Evolutionary conservation across 2,797 vertebrate genomes (phyloP).

Genomic region (Cyclura pinguis): DNA sequence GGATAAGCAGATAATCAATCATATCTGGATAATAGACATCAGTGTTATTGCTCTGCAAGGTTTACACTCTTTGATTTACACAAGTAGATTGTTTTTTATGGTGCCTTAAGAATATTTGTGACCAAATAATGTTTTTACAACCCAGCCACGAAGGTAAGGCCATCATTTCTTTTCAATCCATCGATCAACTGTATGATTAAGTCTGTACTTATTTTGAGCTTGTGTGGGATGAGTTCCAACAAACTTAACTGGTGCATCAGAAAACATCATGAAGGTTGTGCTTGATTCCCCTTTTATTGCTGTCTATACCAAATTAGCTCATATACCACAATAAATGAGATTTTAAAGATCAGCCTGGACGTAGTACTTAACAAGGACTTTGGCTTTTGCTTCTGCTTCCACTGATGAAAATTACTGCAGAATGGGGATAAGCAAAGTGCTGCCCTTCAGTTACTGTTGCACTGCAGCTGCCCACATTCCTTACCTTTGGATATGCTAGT

Average conservation of each 20-base stretch:
- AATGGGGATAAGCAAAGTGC: neutral
- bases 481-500: too few relatives aligned
- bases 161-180: constrained; percentile 59
- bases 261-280: neutral
- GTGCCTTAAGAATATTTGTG: constrained; percentile 67
- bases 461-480: too few relatives aligned
- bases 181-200: constrained; percentile 62
- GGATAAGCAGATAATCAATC: constrained; percentile 66
- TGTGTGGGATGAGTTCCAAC: constrained; percentile 45
- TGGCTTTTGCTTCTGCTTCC: constrained; percentile 6
- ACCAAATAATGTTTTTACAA: constrained; percentile 72
- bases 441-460: too few relatives aligned
- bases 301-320: constrained; percentile 13
- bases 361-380: constrained; percentile 14
- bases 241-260: constrained; percentile 11
- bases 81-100: constrained; percentile 67
- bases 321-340: neutral
- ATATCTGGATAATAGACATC: constrained; percentile 64
- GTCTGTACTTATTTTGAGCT: constrained; percentile 52
- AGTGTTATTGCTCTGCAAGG: constrained; percentile 72
- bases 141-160: constrained; percentile 61
- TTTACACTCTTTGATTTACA: constrained; percentile 70
- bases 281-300: constrained; percentile 40
- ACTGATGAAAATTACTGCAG: neutral
- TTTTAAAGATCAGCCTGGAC: neutral